Percentiles rank a stretch among this genome's conserved stretches.
phyloP scores from a whole-genome alignment of 2,797 vertebrate genomes.

The Fratercula arctica region DNA sequence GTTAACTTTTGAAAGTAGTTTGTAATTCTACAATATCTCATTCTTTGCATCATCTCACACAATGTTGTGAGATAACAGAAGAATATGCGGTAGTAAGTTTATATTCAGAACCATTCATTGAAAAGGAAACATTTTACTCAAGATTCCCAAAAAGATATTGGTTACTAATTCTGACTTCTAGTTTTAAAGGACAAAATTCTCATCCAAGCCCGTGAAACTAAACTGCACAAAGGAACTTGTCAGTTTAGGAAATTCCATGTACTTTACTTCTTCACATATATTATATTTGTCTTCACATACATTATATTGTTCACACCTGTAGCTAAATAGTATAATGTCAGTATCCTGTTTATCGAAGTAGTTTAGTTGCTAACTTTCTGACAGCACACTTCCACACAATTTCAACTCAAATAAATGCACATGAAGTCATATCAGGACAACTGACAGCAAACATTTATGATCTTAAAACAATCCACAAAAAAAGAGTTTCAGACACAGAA shows the following conservation, averaged over 20 bases:
- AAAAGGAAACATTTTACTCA: neutral
- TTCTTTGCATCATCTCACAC: neutral
- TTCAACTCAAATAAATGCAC: neutral
- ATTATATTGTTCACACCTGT: neutral
- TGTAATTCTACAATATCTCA: neutral
- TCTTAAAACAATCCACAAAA: neutral
- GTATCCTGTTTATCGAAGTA: neutral
- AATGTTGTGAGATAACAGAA: neutral
- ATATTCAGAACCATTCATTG: neutral
- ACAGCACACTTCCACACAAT: neutral
- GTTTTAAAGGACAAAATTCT: neutral
- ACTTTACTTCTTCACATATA: neutral
- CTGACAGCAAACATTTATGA: neutral
- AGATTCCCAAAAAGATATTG: neutral
- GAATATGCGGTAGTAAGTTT: fast-evolving
- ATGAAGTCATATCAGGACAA: neutral
- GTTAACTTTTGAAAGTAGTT: neutral
- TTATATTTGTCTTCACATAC: neutral
- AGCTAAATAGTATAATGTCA: neutral
- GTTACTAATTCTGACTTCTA: neutral
- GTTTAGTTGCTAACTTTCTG: neutral
- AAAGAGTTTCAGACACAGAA: neutral
- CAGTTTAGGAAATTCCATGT: neutral
- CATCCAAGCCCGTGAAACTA: neutral
- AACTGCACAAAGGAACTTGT: neutral